Conservation (phyloP, 1,140 invertebrate genomes). For the Hyposmocoma kahamanoa region DNA sequence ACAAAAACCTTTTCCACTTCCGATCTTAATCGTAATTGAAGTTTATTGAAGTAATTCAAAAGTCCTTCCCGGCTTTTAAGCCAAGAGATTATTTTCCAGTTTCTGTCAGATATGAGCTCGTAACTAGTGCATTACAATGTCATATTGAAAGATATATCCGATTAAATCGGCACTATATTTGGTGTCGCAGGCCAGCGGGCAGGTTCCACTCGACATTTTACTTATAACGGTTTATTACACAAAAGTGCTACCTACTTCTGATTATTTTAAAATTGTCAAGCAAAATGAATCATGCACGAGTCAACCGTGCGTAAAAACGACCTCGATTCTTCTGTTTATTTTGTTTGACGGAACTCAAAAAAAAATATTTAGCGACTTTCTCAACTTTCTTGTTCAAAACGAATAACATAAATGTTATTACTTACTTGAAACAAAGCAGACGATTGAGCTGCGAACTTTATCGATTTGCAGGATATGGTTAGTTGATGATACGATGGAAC, state of each 20-base stretch:
- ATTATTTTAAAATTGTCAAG: slow-evolving; percentile 2
- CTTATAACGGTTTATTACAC: not conserved
- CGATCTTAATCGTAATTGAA: not conserved
- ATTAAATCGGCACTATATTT: slow-evolving; percentile 3
- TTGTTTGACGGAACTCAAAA: slow-evolving; percentile 16
- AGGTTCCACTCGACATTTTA: not conserved
- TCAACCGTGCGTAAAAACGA: slow-evolving; percentile 27
- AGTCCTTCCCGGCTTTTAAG: not conserved
- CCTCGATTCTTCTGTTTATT: slow-evolving; percentile 21
- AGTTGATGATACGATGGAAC: too few species aligned
- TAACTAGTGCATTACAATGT: not conserved
- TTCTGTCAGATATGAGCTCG: not conserved
- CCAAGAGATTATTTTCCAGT: not conserved
- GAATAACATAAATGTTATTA: not conserved
- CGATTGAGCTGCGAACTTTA: too few species aligned
- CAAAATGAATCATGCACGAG: slow-evolving; percentile 1
- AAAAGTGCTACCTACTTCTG: not conserved
- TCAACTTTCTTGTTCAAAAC: slow-evolving; percentile 3
- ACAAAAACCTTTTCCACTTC: too few species aligned
- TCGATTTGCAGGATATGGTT: too few species aligned
- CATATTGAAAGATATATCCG: not conserved
- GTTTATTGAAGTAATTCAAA: not conserved
- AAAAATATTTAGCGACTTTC: slow-evolving; percentile 12
- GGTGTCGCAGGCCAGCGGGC: not conserved
- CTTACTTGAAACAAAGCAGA: too few species aligned